Conservation (phyloP, 2,888 invertebrate species). For the Pyrrhosoma nymphula region DNA sequence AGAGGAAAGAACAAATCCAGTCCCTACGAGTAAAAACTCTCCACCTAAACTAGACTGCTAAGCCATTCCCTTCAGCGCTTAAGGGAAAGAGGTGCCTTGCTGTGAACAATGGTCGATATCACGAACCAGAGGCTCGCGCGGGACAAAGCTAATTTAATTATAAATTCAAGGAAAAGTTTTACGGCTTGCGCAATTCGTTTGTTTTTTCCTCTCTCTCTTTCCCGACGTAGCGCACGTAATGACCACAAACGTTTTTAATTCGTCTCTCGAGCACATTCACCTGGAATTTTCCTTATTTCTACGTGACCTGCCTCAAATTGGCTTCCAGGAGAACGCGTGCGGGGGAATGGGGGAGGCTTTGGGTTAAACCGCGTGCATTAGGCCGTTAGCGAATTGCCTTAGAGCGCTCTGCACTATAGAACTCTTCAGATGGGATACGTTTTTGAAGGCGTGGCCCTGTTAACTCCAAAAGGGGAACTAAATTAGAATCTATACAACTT, state of each 20-base stretch:
- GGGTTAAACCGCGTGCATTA: background rate
- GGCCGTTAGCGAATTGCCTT: slow-evolving; percentile 29
- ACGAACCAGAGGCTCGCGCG: slow-evolving; percentile 11
- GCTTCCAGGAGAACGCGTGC: background rate
- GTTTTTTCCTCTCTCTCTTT: background rate
- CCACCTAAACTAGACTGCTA: slow-evolving; percentile 8
- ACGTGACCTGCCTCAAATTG: slow-evolving; percentile 28
- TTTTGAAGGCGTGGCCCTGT: slow-evolving; percentile 3
- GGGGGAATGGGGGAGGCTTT: background rate
- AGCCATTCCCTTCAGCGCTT: background rate
- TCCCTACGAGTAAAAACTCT: background rate
- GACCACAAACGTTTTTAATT: slow-evolving; percentile 39
- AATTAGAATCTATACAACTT: slow-evolving; percentile 18
- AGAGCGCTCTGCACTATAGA: background rate
- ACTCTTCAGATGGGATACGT: slow-evolving; percentile 15
- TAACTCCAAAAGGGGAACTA: background rate
- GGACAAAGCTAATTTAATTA: slow-evolving; percentile 39
- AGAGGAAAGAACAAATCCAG: background rate
- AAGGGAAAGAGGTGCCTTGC: background rate
- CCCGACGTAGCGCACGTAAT: slow-evolving; percentile 9
- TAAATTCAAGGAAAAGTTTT: slow-evolving; percentile 32
- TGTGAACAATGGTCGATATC: slow-evolving; percentile 12
- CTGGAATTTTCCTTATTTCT: slow-evolving; percentile 39
- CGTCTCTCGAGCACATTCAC: slow-evolving; percentile 32
- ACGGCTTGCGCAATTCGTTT: slow-evolving; percentile 22